phyloP scores from a whole-genome alignment of 1,140 invertebrate genomes.

The Cecropterus lyciades region DNA sequence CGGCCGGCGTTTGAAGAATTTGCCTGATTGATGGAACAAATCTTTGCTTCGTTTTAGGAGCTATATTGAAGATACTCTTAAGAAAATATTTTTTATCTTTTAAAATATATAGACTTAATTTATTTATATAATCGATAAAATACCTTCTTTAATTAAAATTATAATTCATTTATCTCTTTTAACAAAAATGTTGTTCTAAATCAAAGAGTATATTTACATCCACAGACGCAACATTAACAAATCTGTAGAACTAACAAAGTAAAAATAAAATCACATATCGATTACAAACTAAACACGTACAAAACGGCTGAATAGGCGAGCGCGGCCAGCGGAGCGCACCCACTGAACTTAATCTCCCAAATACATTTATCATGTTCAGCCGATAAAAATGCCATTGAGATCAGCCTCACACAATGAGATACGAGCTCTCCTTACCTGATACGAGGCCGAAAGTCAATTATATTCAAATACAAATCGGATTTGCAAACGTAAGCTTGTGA shows the following conservation, averaged over 20 bases:
- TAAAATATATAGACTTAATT: too few species aligned
- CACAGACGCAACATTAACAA: slow-evolving; percentile 8
- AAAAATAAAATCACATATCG: slow-evolving; percentile 29
- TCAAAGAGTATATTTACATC: too few species aligned
- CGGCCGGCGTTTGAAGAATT: slow-evolving; percentile 13
- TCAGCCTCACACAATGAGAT: slow-evolving; percentile 73
- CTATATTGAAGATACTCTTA: too few species aligned
- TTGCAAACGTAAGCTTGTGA: slow-evolving; percentile 78
- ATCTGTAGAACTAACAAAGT: slow-evolving; percentile 21
- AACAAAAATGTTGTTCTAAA: too few species aligned
- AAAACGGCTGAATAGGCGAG: slow-evolving; percentile 35
- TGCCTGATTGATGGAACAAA: slow-evolving; percentile 14
- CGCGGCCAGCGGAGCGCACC: slow-evolving; percentile 46
- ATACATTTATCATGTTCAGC: slow-evolving; percentile 82
- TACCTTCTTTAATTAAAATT: too few species aligned
- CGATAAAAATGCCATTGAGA: slow-evolving; percentile 81
- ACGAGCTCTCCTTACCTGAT: slow-evolving; percentile 75
- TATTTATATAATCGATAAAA: too few species aligned
- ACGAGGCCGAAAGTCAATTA: slow-evolving; percentile 80
- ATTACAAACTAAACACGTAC: slow-evolving; percentile 35
- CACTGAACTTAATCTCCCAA: slow-evolving; percentile 74
- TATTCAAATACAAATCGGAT: slow-evolving; percentile 84
- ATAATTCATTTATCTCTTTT: too few species aligned
- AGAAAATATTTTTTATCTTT: too few species aligned
- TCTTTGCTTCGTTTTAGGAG: background rate